Percentiles rank a stretch among this genome's conserved stretches.
Evolutionary conservation across 2,113 vertebrate genomes (phyloP).

Genomic region (Varanus salvator): DNA sequence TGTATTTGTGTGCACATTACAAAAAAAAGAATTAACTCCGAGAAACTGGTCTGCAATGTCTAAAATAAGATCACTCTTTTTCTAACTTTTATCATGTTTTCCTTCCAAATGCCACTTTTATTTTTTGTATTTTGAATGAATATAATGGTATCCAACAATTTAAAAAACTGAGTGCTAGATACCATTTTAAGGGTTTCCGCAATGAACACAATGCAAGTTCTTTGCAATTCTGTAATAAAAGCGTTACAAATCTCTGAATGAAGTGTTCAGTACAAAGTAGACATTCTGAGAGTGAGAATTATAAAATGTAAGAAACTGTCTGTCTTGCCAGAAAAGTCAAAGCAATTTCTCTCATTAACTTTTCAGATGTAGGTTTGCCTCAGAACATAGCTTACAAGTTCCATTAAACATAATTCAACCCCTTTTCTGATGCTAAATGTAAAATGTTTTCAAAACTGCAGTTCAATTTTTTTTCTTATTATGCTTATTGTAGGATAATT

Average conservation of each 20-base stretch:
- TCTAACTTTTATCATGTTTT: not conserved
- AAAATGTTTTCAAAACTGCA: not conserved
- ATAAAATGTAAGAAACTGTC: not conserved
- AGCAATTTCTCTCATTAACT: not conserved
- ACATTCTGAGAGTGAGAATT: not conserved
- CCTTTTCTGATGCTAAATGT: not conserved
- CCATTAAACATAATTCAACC: not conserved
- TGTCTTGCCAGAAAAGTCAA: not conserved
- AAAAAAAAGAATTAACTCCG: not conserved
- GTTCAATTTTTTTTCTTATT: not conserved
- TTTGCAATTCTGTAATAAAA: slow-evolving; percentile 5
- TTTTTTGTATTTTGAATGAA: not conserved
- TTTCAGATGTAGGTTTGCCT: not conserved
- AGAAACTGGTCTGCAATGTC: not conserved
- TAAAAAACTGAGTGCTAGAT: slow-evolving; percentile 26
- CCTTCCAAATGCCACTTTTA: not conserved
- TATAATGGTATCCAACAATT: not conserved
- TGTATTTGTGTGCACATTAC: not conserved
- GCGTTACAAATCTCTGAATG: slow-evolving; percentile 36
- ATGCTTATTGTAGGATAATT: not conserved
- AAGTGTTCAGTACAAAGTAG: slow-evolving; percentile 16
- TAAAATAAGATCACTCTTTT: not conserved
- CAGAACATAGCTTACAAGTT: not conserved
- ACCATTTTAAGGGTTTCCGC: not conserved
- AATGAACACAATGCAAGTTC: not conserved